Percentiles rank a stretch among this genome's conserved stretches.
Conservation (phyloP, 2,888 invertebrate species). For the Brachyptera risi region DNA sequence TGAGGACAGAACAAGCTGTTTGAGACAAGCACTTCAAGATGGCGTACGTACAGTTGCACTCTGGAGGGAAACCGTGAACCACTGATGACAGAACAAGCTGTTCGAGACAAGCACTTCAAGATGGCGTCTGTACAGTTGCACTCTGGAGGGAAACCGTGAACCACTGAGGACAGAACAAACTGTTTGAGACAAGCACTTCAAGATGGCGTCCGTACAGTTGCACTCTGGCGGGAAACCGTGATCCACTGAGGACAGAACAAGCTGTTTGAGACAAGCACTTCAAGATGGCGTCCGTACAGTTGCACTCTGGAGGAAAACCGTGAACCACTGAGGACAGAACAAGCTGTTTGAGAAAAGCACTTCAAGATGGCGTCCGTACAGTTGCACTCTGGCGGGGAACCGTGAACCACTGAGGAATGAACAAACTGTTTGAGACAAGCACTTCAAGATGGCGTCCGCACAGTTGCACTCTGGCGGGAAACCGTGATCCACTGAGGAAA, state of each 20-base stretch:
- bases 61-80: slow-evolving; percentile 33
- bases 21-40: no score
- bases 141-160: slow-evolving; percentile 33
- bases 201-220: slow-evolving; percentile 38
- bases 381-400: slow-evolving; percentile 33
- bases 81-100: no score
- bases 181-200: no score
- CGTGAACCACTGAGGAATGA: slow-evolving; percentile 37
- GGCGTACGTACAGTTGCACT: slow-evolving; percentile 37
- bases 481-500: slow-evolving; percentile 36
- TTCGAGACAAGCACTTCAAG: no score
- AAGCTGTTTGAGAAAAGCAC: no score
- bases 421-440: no score
- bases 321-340: slow-evolving; percentile 37
- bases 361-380: slow-evolving; percentile 38
- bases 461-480: slow-evolving; percentile 36
- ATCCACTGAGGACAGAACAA: slow-evolving; percentile 38
- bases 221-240: slow-evolving; percentile 33
- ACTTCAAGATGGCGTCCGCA: slow-evolving; percentile 36
- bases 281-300: slow-evolving; percentile 38
- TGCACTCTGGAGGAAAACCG: slow-evolving; percentile 33
- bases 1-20: no score
- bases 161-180: slow-evolving; percentile 38
- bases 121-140: slow-evolving; percentile 38
- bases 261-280: no score